Evolutionary conservation across 2,888 invertebrate genomes (phyloP).

Genomic region (Xanthorhoe designata): DNA sequence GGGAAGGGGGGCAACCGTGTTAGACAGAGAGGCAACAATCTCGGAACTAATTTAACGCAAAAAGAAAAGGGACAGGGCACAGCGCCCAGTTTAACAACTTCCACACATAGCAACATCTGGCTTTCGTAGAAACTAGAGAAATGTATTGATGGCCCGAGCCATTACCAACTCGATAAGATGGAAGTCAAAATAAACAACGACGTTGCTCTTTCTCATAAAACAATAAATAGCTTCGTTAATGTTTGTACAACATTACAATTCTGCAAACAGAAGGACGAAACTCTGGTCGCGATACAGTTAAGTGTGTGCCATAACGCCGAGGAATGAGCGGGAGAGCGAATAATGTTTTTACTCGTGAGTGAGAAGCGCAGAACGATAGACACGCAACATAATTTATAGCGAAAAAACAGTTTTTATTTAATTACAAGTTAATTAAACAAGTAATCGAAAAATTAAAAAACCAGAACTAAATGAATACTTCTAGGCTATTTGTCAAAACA

Average conservation of each 20-base stretch:
- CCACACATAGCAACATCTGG: constrained; percentile 68
- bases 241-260: constrained; percentile 44
- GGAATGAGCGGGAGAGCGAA: too few relatives aligned
- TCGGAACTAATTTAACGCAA: constrained; percentile 63
- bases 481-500: too few relatives aligned
- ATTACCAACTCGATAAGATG: constrained; percentile 64
- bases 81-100: constrained; percentile 67
- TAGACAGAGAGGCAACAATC: constrained; percentile 63
- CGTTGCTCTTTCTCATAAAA: constrained; percentile 25
- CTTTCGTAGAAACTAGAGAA: constrained; percentile 75
- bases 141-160: constrained; percentile 65
- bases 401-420: too few relatives aligned
- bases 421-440: too few relatives aligned
- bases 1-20: constrained; percentile 57
- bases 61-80: constrained; percentile 71
- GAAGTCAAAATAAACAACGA: constrained; percentile 43
- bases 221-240: constrained; percentile 28
- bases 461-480: too few relatives aligned
- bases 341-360: too few relatives aligned
- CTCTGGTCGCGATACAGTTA: constrained; percentile 56
- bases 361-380: too few relatives aligned
- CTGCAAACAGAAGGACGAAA: constrained; percentile 48
- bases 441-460: too few relatives aligned
- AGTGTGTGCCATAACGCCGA: too few relatives aligned
- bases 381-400: too few relatives aligned